Percentiles rank a stretch among this genome's conserved stretches.
Conservation (phyloP, 2,797 vertebrate species). For the Sphenopsis melanotis region DNA sequence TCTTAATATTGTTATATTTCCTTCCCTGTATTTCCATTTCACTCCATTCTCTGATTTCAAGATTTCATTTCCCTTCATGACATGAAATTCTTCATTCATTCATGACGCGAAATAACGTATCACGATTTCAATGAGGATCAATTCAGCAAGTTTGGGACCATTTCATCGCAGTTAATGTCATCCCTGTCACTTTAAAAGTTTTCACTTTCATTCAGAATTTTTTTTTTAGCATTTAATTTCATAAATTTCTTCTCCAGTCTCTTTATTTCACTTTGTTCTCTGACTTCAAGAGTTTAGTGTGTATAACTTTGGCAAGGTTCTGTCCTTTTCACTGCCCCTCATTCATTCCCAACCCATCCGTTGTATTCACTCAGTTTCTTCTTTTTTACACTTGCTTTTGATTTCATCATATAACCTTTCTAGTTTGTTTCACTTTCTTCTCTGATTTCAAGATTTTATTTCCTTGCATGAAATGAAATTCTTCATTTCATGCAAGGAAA, state of each 20-base stretch:
- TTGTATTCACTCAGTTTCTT: background rate
- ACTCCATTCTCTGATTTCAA: background rate
- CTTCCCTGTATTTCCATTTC: background rate
- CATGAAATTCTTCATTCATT: background rate
- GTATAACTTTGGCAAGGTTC: background rate
- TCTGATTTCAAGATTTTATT: background rate
- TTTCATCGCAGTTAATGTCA: background rate
- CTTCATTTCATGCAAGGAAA: background rate
- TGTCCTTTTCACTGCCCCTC: background rate
- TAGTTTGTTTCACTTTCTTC: background rate
- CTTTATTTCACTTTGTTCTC: background rate
- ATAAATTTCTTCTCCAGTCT: background rate
- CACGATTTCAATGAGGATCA: fast-evolving
- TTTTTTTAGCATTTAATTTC: background rate
- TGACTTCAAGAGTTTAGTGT: background rate
- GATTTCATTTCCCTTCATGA: background rate
- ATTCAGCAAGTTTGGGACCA: background rate
- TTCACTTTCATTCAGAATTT: fast-evolving
- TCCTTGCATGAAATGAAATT: background rate
- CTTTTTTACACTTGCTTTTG: background rate
- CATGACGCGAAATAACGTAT: background rate
- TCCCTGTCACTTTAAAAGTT: background rate
- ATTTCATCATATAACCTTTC: background rate
- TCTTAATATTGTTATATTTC: background rate
- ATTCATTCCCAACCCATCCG: background rate